These are phyloP conservation scores for Latrodectus geometricus DNA, from an alignment of 1,140 invertebrate genomes.

Conservation along the genomic window DNA sequence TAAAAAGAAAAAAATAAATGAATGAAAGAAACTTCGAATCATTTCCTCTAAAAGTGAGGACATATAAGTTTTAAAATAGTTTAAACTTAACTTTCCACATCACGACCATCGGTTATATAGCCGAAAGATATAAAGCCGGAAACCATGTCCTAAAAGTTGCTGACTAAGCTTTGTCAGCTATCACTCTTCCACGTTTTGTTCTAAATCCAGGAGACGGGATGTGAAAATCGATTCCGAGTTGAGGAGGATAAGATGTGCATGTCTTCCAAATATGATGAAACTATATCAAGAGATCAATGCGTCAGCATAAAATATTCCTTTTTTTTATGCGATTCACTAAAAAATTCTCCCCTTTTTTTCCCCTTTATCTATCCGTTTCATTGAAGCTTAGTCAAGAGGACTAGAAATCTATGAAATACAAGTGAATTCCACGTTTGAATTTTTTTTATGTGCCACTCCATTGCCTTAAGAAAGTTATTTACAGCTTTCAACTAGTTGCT, in stretches of 20 bases:
- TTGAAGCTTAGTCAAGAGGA: too few relatives aligned
- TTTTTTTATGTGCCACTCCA: too few relatives aligned
- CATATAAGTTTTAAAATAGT: conserved; percentile 11
- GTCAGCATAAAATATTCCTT: conserved; percentile 33
- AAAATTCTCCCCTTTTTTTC: background rate
- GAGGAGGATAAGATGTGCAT: background rate
- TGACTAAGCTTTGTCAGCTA: background rate
- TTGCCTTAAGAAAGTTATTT: too few relatives aligned
- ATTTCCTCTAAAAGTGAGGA: background rate
- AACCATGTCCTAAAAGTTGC: background rate
- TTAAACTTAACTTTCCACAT: background rate
- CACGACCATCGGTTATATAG: background rate
- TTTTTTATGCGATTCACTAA: background rate
- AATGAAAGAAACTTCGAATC: background rate
- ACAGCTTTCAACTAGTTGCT: too few relatives aligned
- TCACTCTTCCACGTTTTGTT: conserved; percentile 7
- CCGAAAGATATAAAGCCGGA: background rate
- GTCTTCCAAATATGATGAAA: background rate
- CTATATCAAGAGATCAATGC: conserved; percentile 33
- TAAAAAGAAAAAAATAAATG: background rate
- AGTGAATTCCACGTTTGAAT: too few relatives aligned
- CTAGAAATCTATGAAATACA: too few relatives aligned
- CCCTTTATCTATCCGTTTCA: too few relatives aligned
- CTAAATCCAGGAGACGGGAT: conserved; percentile 15
- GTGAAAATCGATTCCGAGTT: conserved; percentile 13